These are phyloP conservation scores for Pachycephala philippinensis DNA, from an alignment of 2,113 vertebrate species.

Conservation along the genomic window DNA sequence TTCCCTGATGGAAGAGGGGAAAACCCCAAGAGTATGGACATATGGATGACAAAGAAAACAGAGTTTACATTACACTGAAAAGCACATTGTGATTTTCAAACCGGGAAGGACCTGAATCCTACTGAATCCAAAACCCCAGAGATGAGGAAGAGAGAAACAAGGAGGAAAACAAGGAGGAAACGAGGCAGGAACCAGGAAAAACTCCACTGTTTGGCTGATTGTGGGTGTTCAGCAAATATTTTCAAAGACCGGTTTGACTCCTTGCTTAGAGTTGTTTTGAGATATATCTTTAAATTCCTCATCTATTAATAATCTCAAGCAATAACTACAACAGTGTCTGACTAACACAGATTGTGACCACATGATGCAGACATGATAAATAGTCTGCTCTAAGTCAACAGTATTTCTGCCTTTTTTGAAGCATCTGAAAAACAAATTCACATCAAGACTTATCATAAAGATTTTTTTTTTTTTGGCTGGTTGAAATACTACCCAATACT, in stretches of 20 bases:
- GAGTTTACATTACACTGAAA: neutral
- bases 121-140: neutral
- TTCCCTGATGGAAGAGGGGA: neutral
- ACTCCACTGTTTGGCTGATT: neutral
- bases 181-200: neutral
- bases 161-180: neutral
- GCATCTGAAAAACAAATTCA: neutral
- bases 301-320: constrained; percentile 15
- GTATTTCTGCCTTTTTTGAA: neutral
- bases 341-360: neutral
- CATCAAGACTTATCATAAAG: neutral
- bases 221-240: neutral
- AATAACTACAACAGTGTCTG: neutral
- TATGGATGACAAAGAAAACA: neutral
- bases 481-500: neutral
- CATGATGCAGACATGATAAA: neutral
- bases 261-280: neutral
- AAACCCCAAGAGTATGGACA: neutral
- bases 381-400: neutral
- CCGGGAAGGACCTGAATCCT: neutral
- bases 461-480: neutral
- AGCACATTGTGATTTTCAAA: neutral
- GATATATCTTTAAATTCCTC: neutral
- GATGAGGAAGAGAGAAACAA: neutral
- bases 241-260: neutral